phyloP scores from a whole-genome alignment of 2,113 vertebrate genomes.

The Abramis brama region DNA sequence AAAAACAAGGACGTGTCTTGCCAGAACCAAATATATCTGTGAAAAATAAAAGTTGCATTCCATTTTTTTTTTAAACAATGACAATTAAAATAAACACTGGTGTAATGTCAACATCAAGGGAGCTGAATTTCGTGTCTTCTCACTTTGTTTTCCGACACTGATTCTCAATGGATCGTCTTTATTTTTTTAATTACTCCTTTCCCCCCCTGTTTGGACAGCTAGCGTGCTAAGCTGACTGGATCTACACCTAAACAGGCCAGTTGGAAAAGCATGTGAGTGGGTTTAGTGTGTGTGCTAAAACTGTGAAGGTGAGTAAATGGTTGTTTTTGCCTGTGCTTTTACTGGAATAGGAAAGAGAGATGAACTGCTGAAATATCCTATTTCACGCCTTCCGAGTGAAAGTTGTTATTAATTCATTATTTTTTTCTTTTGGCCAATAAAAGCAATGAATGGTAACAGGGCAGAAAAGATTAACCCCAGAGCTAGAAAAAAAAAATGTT shows the following conservation, averaged over 20 bases:
- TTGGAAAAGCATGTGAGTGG: constrained; percentile 62
- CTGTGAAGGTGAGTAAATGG: constrained; percentile 58
- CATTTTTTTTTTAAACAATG: constrained; percentile 39
- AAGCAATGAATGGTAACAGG: constrained; percentile 61
- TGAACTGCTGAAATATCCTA: constrained; percentile 45
- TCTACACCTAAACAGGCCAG: constrained; percentile 64
- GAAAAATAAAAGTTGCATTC: constrained; percentile 50
- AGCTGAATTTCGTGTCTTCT: constrained; percentile 54
- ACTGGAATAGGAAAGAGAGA: constrained; percentile 52
- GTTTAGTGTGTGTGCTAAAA: constrained; percentile 58
- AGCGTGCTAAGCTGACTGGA: constrained; percentile 56
- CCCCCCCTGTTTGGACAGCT: constrained; percentile 66
- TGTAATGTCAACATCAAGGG: constrained; percentile 48
- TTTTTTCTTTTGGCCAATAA: constrained; percentile 44
- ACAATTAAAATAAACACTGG: constrained; percentile 60
- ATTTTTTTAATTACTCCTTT: constrained; percentile 61
- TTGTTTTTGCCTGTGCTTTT: constrained; percentile 61
- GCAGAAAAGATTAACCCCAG: constrained; percentile 60
- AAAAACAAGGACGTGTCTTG: constrained; percentile 49
- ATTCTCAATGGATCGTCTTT: constrained; percentile 59
- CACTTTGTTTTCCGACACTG: constrained; percentile 59
- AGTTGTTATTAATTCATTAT: constrained; percentile 30
- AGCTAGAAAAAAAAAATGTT: constrained; percentile 61
- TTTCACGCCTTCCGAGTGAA: constrained; percentile 44
- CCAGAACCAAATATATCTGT: constrained; percentile 68